Conservation (phyloP, 2,888 invertebrate genomes). For the Electrophaes corylata region DNA sequence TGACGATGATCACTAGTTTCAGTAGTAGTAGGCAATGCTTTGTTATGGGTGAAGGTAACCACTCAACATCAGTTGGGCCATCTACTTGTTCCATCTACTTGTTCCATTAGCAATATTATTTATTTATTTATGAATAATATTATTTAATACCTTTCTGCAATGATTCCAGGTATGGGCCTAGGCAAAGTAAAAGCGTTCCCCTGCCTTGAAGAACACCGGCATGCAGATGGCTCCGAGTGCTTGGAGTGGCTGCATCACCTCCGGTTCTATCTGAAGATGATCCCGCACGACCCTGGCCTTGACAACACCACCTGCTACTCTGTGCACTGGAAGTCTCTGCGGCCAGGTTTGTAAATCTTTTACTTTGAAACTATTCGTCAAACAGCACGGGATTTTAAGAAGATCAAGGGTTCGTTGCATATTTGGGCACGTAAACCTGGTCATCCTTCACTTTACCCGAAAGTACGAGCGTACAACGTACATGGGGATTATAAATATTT, state of each 20-base stretch:
- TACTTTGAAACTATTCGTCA: background rate
- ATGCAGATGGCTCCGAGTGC: slow-evolving; percentile 87
- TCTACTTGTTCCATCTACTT: too few species aligned
- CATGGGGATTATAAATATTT: too few species aligned
- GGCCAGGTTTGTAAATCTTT: slow-evolving; percentile 70
- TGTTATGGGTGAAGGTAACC: too few species aligned
- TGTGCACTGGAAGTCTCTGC: slow-evolving; percentile 91
- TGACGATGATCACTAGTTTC: too few species aligned
- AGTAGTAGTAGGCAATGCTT: too few species aligned
- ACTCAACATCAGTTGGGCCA: too few species aligned
- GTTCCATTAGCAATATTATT: too few species aligned
- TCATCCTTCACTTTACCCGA: too few species aligned
- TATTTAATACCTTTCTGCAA: background rate
- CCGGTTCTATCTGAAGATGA: slow-evolving; percentile 87
- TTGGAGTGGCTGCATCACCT: slow-evolving; percentile 92
- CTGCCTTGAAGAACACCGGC: slow-evolving; percentile 86
- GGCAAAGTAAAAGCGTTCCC: slow-evolving; percentile 87
- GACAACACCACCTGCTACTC: slow-evolving; percentile 92
- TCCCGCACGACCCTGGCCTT: slow-evolving; percentile 77
- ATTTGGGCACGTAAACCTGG: too few species aligned
- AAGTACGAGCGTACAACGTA: too few species aligned
- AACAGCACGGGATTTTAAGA: too few species aligned
- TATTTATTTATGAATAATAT: background rate
- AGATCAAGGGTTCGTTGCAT: too few species aligned
- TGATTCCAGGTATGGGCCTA: slow-evolving; percentile 81